phyloP scores from a whole-genome alignment of 2,113 vertebrate genomes.

The Oncorhynchus kisutch region DNA sequence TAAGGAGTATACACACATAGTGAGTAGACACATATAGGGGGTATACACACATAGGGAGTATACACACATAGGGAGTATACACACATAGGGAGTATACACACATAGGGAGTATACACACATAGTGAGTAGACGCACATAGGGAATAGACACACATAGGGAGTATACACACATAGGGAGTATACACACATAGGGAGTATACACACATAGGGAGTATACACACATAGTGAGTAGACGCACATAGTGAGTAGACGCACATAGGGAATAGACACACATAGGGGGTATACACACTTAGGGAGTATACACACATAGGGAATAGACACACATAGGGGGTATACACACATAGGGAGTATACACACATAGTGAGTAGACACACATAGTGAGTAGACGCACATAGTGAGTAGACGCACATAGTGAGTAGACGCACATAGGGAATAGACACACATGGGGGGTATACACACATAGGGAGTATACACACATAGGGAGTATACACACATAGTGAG shows the following conservation, averaged over 20 bases:
- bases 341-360: too few species aligned
- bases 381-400: too few species aligned
- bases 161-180: fast-evolving
- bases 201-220: background rate
- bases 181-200: too few species aligned
- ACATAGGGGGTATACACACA: too few species aligned
- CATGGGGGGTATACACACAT: background rate
- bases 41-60: background rate
- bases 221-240: too few species aligned
- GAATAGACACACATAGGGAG: too few species aligned
- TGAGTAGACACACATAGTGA: too few species aligned
- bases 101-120: background rate
- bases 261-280: background rate
- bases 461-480: too few species aligned
- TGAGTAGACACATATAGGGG: too few species aligned
- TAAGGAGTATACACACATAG: background rate
- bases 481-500: background rate
- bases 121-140: background rate
- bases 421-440: background rate
- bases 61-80: too few species aligned
- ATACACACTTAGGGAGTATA: background rate
- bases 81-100: background rate
- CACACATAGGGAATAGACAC: background rate
- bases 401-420: too few species aligned
- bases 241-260: background rate